Percentiles rank a stretch among this genome's conserved stretches.
phyloP scores from a whole-genome alignment of 2,797 vertebrate species.

The Ambastaia sidthimunki region DNA sequence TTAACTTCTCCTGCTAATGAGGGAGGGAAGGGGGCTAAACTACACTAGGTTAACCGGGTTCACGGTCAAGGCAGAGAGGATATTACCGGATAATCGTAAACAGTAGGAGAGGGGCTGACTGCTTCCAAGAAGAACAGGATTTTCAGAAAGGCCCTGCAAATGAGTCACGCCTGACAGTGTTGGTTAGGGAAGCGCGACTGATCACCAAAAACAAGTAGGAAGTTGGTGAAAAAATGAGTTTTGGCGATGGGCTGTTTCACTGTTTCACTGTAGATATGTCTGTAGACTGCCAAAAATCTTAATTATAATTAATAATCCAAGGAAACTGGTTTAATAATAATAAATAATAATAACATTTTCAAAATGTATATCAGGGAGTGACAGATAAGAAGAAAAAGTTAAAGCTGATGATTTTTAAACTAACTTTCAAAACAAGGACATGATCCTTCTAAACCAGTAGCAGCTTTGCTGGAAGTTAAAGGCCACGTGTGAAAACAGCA shows the following conservation, averaged over 20 bases:
- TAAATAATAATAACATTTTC: conserved; percentile 58
- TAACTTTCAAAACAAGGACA: conserved; percentile 3
- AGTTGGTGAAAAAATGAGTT: conserved; percentile 76
- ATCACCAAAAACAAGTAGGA: conserved; percentile 75
- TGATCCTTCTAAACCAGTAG: conserved; percentile 28
- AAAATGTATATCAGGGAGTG: conserved; percentile 2
- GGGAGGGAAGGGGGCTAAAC: conserved; percentile 51
- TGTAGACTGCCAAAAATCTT: conserved; percentile 70
- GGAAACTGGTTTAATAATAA: conserved; percentile 57
- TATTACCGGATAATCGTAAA: conserved; percentile 70
- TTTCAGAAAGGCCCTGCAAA: conserved; percentile 66
- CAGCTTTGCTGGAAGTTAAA: conserved; percentile 51
- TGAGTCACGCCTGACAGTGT: conserved; percentile 73
- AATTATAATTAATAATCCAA: conserved; percentile 49
- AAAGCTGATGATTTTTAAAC: not conserved
- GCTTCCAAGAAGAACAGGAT: conserved; percentile 71
- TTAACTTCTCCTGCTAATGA: conserved; percentile 30
- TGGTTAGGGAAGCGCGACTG: conserved; percentile 77
- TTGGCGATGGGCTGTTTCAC: conserved; percentile 66
- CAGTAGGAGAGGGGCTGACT: conserved; percentile 51
- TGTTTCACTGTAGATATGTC: conserved; percentile 64
- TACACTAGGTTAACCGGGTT: conserved; percentile 64
- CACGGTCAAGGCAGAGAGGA: conserved; percentile 70
- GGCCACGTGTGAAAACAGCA: conserved; percentile 52
- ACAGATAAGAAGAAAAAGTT: not conserved